Evolutionary conservation across 2,888 invertebrate species (phyloP).

Genomic region (Polietes domitor): DNA sequence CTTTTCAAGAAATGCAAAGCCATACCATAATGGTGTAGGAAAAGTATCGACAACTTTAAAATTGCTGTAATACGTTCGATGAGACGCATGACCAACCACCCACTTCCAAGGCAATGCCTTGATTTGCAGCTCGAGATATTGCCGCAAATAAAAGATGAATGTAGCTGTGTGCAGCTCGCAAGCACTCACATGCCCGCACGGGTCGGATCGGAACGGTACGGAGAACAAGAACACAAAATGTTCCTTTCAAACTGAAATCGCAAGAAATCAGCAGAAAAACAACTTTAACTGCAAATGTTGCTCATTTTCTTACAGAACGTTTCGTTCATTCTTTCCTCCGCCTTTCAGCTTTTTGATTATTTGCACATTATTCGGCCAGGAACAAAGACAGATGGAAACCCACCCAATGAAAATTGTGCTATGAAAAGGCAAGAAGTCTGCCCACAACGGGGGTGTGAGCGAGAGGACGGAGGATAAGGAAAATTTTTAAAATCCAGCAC

Average conservation of each 20-base stretch:
- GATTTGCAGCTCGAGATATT: constrained; percentile 42
- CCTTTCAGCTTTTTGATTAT: constrained; percentile 37
- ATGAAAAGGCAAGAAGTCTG: no score
- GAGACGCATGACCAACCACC: constrained; percentile 52
- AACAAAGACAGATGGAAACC: constrained; percentile 1
- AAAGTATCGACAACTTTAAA: constrained; percentile 60
- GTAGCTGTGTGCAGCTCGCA: neutral
- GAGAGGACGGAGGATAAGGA: constrained; percentile 21
- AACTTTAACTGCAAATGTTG: constrained; percentile 64
- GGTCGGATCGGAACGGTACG: neutral
- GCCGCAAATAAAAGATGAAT: neutral
- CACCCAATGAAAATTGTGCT: constrained; percentile 9
- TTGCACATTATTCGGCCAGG: constrained; percentile 44
- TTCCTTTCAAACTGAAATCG: constrained; percentile 22
- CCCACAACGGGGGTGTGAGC: no score
- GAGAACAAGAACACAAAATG: constrained; percentile 32
- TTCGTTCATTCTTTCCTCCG: constrained; percentile 19
- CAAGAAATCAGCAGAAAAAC: constrained; percentile 38
- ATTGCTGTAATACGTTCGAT: constrained; percentile 50
- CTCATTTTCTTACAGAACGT: constrained; percentile 61
- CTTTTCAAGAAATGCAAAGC: neutral
- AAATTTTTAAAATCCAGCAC: constrained; percentile 68
- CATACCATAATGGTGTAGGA: constrained; percentile 39
- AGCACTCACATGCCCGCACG: neutral
- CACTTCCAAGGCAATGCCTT: constrained; percentile 30